Conservation (phyloP, 2,888 invertebrate species). For the Acronicta alni region DNA sequence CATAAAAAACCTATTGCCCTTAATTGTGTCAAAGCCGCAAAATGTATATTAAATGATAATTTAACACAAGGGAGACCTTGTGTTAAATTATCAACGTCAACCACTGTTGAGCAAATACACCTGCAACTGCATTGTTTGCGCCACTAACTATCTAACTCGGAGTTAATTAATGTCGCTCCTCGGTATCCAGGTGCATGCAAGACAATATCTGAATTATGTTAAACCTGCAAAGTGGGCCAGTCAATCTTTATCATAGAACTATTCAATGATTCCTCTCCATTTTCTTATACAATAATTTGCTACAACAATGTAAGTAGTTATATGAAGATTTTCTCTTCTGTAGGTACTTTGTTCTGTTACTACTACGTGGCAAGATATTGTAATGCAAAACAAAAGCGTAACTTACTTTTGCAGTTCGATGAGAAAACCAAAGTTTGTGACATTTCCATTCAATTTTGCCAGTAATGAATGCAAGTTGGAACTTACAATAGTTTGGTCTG, state of each 20-base stretch:
- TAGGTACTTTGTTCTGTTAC: conserved; percentile 18
- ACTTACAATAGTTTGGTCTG: conserved; percentile 30
- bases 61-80: conserved; percentile 9
- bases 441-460: conserved; percentile 49
- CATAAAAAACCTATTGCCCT: too few species aligned
- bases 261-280: not conserved
- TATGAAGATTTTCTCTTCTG: not conserved
- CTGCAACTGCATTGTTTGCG: conserved; percentile 50
- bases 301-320: conserved; percentile 12
- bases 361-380: conserved; percentile 15
- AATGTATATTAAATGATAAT: conserved; percentile 17
- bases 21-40: conserved; percentile 1
- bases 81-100: conserved; percentile 22
- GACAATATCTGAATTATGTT: conserved; percentile 30
- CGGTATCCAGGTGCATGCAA: conserved; percentile 16
- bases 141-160: conserved; percentile 46
- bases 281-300: not conserved
- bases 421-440: conserved; percentile 41
- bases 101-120: conserved; percentile 45
- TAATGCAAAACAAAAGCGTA: conserved; percentile 23
- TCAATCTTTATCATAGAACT: conserved; percentile 18
- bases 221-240: conserved; percentile 8
- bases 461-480: conserved; percentile 41
- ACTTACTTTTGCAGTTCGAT: conserved; percentile 31
- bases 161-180: conserved; percentile 53